Evolutionary conservation across 2,888 invertebrate genomes (phyloP).

Genomic region (Ochropleura leucogaster): DNA sequence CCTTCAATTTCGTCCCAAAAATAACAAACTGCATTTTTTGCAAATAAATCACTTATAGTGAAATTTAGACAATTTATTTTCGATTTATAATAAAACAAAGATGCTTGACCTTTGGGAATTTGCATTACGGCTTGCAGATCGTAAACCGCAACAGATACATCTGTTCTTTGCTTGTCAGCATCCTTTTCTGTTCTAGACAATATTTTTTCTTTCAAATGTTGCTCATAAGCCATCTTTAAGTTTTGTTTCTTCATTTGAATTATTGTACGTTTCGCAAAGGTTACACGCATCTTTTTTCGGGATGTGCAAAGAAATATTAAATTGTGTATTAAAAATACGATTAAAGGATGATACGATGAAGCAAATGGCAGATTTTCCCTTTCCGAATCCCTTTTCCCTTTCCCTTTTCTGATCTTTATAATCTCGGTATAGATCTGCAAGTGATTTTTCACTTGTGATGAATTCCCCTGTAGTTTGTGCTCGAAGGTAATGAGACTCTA

Average conservation of each 20-base stretch:
- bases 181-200: no score
- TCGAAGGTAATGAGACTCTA: neutral
- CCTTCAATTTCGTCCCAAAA: slow-evolving; percentile 2
- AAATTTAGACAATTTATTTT: slow-evolving; percentile 6
- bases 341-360: neutral
- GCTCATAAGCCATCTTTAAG: no score
- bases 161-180: neutral
- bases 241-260: no score
- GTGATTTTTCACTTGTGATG: neutral
- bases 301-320: neutral
- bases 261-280: no score
- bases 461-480: slow-evolving; percentile 1
- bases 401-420: no score
- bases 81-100: slow-evolving; percentile 6
- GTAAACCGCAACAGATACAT: neutral
- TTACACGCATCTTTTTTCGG: no score
- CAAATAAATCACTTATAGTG: slow-evolving; percentile 2
- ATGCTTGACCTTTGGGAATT: slow-evolving; percentile 3
- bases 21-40: neutral
- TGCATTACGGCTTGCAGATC: slow-evolving; percentile 4
- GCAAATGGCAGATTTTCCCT: neutral
- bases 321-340: slow-evolving; percentile 1
- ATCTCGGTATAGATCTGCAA: no score
- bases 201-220: no score
- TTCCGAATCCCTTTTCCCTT: no score